These are phyloP conservation scores for Coelogynopora nodosa DNA, from an alignment of 2,888 invertebrate genomes.

Conservation along the genomic window DNA sequence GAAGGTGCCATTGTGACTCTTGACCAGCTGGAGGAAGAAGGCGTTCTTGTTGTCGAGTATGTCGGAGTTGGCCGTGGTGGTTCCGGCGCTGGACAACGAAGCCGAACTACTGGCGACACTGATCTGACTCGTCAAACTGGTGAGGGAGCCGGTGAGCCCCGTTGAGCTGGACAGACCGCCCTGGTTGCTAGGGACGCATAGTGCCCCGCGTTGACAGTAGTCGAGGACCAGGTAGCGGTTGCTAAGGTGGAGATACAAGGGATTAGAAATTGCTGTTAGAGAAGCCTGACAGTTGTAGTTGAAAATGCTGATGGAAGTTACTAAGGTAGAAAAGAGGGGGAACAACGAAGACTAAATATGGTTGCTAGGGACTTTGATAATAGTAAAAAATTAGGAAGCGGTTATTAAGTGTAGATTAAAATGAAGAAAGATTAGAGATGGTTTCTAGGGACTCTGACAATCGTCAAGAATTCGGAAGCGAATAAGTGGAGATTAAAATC, in stretches of 20 bases:
- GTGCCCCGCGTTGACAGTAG: background rate
- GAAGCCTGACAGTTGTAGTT: no score
- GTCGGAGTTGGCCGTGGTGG: background rate
- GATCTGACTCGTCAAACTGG: background rate
- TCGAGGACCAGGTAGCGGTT: background rate
- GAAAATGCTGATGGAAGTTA: no score
- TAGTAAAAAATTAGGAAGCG: no score
- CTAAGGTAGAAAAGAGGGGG: no score
- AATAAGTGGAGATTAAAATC: no score
- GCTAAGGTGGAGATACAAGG: background rate
- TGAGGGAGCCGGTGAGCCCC: background rate
- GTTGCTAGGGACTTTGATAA: no score
- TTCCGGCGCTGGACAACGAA: background rate
- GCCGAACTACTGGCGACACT: background rate
- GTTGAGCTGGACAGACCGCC: background rate
- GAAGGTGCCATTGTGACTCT: conserved; percentile 6
- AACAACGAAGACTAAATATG: no score
- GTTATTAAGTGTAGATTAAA: no score
- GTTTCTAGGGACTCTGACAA: no score
- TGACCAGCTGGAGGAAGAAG: background rate
- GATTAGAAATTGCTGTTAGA: background rate
- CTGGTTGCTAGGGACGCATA: background rate
- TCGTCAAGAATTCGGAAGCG: no score
- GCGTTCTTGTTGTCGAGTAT: background rate
- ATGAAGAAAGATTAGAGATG: no score